Percentiles rank a stretch among this genome's conserved stretches.
These are phyloP conservation scores for Paradoxurus hermaphroditus DNA, from an alignment of 2,113 vertebrate species.

Conservation along the genomic window DNA sequence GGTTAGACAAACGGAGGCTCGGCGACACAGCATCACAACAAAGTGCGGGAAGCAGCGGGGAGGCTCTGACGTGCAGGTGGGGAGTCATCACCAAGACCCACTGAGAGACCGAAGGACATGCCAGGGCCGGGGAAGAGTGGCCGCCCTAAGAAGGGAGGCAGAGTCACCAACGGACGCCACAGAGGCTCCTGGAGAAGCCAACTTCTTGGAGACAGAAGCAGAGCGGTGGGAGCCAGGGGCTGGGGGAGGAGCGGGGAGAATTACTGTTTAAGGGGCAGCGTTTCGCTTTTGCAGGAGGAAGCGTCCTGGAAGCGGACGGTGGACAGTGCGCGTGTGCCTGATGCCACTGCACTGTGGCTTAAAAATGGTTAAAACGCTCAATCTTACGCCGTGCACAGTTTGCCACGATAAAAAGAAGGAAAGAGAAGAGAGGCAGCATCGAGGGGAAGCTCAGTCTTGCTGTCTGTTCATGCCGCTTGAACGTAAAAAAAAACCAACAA, in stretches of 20 bases:
- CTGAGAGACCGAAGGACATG: fast-evolving
- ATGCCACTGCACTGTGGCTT: neutral
- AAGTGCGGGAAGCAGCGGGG: neutral
- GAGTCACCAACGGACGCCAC: neutral
- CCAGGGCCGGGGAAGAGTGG: too few relatives aligned
- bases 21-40: fast-evolving
- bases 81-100: neutral
- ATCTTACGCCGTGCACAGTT: neutral
- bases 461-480: neutral
- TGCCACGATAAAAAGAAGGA: neutral
- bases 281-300: neutral
- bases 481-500: neutral
- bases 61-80: fast-evolving
- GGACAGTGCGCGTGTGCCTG: fast-evolving
- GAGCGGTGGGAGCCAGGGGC: neutral
- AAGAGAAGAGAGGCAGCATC: fast-evolving
- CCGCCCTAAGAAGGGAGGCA: neutral
- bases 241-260: fast-evolving
- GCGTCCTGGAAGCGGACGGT: neutral
- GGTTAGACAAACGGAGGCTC: neutral
- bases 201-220: neutral
- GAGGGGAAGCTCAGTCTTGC: neutral
- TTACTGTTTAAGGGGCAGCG: neutral
- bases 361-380: neutral
- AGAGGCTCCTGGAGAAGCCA: too few relatives aligned